Conservation (phyloP, 2,113 vertebrate genomes). For the Callipepla californica region DNA sequence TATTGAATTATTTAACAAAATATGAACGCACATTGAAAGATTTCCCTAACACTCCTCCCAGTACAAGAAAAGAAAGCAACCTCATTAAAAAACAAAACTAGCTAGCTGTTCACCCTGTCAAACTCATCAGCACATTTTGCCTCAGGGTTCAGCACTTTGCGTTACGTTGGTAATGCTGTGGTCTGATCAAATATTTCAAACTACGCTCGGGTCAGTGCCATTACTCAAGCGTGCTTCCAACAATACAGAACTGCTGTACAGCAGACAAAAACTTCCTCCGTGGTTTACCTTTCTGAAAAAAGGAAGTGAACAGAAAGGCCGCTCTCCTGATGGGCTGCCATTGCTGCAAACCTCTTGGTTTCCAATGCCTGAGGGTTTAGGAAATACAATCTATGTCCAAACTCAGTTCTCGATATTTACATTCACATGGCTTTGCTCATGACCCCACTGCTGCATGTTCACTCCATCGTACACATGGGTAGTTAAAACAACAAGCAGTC, state of each 20-base stretch:
- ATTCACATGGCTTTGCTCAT: neutral
- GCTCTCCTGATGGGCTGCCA: neutral
- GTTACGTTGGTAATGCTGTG: neutral
- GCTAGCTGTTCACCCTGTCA: neutral
- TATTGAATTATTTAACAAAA: neutral
- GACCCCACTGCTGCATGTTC: neutral
- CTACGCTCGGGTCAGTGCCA: neutral
- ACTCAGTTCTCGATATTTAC: neutral
- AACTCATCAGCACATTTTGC: neutral
- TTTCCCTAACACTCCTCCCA: neutral
- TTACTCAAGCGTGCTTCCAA: neutral
- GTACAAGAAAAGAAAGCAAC: neutral
- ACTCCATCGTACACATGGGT: neutral
- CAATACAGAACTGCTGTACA: neutral
- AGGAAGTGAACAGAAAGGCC: neutral
- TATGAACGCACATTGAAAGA: neutral
- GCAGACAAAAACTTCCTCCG: neutral
- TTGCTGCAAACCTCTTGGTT: neutral
- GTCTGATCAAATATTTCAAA: neutral
- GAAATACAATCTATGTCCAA: conserved; percentile 6
- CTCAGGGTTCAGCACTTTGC: neutral
- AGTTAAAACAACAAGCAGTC: neutral
- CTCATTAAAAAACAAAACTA: neutral
- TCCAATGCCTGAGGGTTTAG: neutral
- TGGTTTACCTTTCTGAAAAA: neutral